These are phyloP conservation scores for Pelmatolapia mariae DNA, from an alignment of 2,113 vertebrate species.

Conservation along the genomic window DNA sequence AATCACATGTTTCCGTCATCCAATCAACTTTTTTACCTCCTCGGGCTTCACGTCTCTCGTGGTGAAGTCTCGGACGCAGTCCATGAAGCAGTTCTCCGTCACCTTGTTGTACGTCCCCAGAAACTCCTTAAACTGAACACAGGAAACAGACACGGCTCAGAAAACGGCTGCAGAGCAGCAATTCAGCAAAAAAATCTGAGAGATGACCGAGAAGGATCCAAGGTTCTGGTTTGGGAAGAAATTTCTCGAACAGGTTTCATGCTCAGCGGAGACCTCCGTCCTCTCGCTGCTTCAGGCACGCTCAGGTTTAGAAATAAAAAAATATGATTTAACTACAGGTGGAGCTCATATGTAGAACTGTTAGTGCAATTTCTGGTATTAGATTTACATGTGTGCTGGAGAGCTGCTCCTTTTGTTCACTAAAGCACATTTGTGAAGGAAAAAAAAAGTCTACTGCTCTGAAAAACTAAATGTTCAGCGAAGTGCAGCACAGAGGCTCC, in stretches of 20 bases:
- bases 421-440: neutral
- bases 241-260: too few species aligned
- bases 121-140: conserved; percentile 91
- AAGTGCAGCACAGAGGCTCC: neutral
- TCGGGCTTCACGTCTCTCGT: conserved; percentile 89
- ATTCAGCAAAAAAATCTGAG: neutral
- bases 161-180: neutral
- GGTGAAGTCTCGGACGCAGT: conserved; percentile 96
- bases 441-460: neutral
- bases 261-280: too few species aligned
- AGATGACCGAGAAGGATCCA: neutral
- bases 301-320: neutral
- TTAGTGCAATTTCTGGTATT: neutral
- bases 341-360: neutral
- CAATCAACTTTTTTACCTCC: conserved; percentile 75
- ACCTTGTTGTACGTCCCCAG: conserved; percentile 97
- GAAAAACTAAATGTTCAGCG: neutral
- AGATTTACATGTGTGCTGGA: neutral
- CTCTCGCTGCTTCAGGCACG: too few species aligned
- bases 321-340: neutral
- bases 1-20: neutral
- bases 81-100: conserved; percentile 96
- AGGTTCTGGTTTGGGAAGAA: too few species aligned
- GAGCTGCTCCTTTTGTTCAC: neutral
- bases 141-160: neutral